Percentiles rank a stretch among this genome's conserved stretches.
Conservation (phyloP, 2,888 invertebrate genomes). For the Epirrita christyi region DNA sequence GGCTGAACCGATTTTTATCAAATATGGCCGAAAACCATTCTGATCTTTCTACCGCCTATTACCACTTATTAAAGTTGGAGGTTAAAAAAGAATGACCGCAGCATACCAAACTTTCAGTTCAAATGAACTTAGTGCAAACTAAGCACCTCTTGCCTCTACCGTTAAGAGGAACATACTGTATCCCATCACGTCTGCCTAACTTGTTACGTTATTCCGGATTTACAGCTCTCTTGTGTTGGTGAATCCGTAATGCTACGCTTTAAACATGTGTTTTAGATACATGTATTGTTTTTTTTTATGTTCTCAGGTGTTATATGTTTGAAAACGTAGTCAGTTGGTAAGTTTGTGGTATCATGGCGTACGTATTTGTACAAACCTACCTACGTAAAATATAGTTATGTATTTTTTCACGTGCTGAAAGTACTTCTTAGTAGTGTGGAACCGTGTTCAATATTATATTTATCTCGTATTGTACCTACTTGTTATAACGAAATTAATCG, state of each 20-base stretch:
- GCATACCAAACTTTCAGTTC: background rate
- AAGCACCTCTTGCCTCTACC: slow-evolving; percentile 1
- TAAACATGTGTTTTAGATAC: too few relatives aligned
- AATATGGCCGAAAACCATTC: too few relatives aligned
- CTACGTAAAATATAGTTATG: too few relatives aligned
- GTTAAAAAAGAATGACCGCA: background rate
- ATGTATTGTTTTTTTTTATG: too few relatives aligned
- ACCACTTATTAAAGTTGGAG: too few relatives aligned
- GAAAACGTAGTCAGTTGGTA: too few relatives aligned
- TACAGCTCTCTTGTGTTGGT: slow-evolving; percentile 14
- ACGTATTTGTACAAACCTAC: too few relatives aligned
- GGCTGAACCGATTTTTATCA: too few relatives aligned
- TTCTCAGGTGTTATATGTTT: too few relatives aligned
- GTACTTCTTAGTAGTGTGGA: background rate
- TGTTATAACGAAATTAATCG: slow-evolving; percentile 24
- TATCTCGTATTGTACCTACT: background rate
- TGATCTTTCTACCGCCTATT: too few relatives aligned
- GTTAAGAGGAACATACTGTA: slow-evolving; percentile 9
- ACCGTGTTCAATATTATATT: background rate
- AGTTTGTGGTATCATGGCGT: too few relatives aligned
- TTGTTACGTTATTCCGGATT: slow-evolving; percentile 18
- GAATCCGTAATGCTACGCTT: slow-evolving; percentile 1
- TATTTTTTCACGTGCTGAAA: too few relatives aligned
- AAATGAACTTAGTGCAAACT: background rate
- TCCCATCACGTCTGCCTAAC: slow-evolving; percentile 22